Conservation (phyloP, 2,797 vertebrate species). For the Otus scops region DNA sequence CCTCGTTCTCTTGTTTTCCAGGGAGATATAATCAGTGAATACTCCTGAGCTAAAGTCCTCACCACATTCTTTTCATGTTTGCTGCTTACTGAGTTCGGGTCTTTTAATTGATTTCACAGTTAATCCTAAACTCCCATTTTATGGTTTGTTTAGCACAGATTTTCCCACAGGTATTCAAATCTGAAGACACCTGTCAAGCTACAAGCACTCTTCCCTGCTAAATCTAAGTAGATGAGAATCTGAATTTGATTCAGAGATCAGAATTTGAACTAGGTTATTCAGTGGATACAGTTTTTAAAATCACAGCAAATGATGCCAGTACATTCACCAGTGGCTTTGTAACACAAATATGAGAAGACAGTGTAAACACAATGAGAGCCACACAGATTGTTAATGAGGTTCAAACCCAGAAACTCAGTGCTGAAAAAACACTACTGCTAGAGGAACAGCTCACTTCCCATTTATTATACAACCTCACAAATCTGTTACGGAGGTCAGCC, state of each 20-base stretch:
- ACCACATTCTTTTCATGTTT: not conserved
- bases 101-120: not conserved
- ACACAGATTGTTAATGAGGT: not conserved
- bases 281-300: not conserved
- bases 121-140: not conserved
- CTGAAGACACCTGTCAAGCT: not conserved
- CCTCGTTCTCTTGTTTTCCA: not conserved
- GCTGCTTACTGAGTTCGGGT: not conserved
- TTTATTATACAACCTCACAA: not conserved
- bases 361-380: not conserved
- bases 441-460: not conserved
- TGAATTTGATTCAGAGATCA: not conserved
- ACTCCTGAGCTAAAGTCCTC: not conserved
- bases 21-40: not conserved
- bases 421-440: not conserved
- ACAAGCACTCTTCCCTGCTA: not conserved
- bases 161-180: not conserved
- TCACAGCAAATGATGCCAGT: not conserved
- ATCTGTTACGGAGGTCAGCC: not conserved
- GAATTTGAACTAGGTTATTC: not conserved
- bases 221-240: not conserved
- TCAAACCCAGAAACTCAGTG: not conserved
- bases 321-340: not conserved
- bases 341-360: not conserved
- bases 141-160: not conserved